Base-by-base conservation (phyloP, 2,797 vertebrate species). In the Knipowitschia caucasica region DNA sequence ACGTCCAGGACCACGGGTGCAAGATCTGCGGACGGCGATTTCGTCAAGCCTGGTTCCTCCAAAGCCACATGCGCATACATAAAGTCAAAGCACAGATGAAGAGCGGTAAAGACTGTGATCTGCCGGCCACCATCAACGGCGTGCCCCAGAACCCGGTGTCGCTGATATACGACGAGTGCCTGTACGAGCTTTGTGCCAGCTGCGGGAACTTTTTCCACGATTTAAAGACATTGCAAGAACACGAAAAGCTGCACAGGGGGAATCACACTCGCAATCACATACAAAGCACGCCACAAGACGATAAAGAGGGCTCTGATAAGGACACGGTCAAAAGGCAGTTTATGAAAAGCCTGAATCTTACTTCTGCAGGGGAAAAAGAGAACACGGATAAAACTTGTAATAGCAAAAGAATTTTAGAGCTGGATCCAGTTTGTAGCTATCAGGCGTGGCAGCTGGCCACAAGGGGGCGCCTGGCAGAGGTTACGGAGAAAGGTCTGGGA, bases 41-140 rank as follows among this genome's bases (percentile, higher is more conserved):
- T 83, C 96, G 97, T 56, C 95, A 99, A 73, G 92, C 94, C 1
- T 99, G 97, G 96, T 99, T 98, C 77, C 91, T 98, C 47, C 98
- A 98, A 79, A 99, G 95, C 77, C 97, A 99, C 66, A 98, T 99
- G 97, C 98, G 96, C 83, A 95, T 95, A 0, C 97, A 99, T 0
- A 90, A 91, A 39, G 90, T 86, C 75, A 96, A 91, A 89, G 91
- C 88, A 64, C 92, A 92, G 83, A 86, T 92, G 42, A 85, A 74
- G 61, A 70, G 77, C 0, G 49, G 57, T 35, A 86, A 81, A n/a
- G 88, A 89, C 66, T 80, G 82, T 9, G 92, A 94, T 29, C 84
- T 77, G 9, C 85, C 94, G 10, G 89, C 89, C 64, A 98, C 94
- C 51, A 91, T 99, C 78, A 99, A 98, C 27, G 89, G 93, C 0